Evolutionary conservation across 2,888 invertebrate species (phyloP).

Genomic region (Limnephilus marmoratus): DNA sequence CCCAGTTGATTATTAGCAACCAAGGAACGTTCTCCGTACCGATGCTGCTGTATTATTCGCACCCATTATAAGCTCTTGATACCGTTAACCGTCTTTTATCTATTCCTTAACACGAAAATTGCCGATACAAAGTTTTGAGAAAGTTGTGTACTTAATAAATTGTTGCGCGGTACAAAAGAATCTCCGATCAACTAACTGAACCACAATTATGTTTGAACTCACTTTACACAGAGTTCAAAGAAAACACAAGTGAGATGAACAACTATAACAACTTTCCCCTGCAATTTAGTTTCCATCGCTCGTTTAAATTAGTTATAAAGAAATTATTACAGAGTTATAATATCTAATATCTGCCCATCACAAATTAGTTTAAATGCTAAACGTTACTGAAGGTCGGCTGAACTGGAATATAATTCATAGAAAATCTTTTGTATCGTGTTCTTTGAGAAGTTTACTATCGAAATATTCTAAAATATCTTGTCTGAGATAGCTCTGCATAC

Average conservation of each 20-base stretch:
- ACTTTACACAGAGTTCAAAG: constrained; percentile 26
- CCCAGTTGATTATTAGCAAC: background rate
- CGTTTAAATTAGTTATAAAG: background rate
- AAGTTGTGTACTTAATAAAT: constrained; percentile 2
- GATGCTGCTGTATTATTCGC: background rate
- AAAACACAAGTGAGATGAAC: constrained; percentile 25
- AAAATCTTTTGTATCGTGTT: background rate
- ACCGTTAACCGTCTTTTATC: background rate
- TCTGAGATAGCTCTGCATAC: background rate
- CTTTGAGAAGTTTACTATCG: background rate
- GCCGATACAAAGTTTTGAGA: constrained; percentile 3
- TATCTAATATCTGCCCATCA: background rate
- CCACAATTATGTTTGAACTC: constrained; percentile 29
- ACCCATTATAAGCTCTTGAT: background rate
- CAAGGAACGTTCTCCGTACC: background rate
- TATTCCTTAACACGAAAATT: constrained; percentile 1
- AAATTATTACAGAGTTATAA: background rate
- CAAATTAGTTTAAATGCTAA: background rate
- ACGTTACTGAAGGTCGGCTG: background rate
- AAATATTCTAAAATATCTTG: background rate
- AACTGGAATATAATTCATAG: background rate
- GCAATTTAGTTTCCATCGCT: constrained; percentile 32
- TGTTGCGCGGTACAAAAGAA: constrained; percentile 16
- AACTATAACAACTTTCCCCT: constrained; percentile 27
- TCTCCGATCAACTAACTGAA: constrained; percentile 20